Conservation (phyloP, 2,797 vertebrate species). For the Gallinago stenura region DNA sequence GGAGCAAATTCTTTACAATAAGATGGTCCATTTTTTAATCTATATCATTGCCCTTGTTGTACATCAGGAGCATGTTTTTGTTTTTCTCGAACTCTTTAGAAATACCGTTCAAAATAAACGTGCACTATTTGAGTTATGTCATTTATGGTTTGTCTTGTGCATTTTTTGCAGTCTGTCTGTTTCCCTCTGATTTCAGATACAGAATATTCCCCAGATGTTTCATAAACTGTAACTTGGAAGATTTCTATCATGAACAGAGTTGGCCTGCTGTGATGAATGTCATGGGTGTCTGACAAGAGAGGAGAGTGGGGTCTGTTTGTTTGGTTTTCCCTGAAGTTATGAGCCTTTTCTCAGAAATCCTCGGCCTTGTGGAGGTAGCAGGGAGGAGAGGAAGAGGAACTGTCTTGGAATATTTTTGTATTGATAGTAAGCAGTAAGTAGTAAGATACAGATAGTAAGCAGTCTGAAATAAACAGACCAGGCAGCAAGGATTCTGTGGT, state of each 20-base stretch:
- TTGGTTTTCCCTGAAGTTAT: neutral
- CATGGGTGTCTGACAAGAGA: neutral
- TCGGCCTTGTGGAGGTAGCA: neutral
- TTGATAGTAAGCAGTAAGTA: neutral
- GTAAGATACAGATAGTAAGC: neutral
- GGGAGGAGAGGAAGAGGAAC: neutral
- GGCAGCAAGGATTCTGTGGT: neutral
- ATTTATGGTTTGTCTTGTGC: neutral
- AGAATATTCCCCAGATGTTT: neutral
- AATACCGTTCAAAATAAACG: constrained; percentile 66
- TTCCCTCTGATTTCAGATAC: neutral
- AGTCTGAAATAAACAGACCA: neutral
- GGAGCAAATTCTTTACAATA: constrained; percentile 52
- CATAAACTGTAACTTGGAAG: neutral
- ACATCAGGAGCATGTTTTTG: constrained; percentile 68
- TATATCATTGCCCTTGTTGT: constrained; percentile 56
- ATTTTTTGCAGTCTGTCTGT: neutral
- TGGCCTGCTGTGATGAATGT: neutral
- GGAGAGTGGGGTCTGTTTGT: neutral
- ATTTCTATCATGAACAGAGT: neutral
- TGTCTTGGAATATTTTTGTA: neutral
- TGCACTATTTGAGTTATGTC: constrained; percentile 71
- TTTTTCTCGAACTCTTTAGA: constrained; percentile 70
- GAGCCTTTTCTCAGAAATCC: neutral
- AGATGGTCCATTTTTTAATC: constrained; percentile 60